phyloP scores from a whole-genome alignment of 2,113 vertebrate genomes.

The Cephalopterus ornatus region DNA sequence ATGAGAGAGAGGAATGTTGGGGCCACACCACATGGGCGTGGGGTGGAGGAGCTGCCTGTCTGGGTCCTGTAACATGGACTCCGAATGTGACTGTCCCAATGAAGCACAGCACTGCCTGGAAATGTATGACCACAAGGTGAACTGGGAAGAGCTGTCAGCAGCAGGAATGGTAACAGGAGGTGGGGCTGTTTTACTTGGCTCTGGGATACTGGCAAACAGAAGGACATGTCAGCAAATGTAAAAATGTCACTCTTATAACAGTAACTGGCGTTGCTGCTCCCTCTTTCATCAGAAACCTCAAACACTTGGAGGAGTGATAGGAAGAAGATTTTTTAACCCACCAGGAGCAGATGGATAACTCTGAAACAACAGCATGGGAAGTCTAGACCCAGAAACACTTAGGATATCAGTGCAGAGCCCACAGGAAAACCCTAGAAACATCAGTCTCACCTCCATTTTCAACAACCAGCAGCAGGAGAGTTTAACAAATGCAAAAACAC shows the following conservation, averaged over 20 bases:
- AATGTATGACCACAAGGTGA: neutral
- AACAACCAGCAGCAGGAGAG: neutral
- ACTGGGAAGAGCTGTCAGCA: neutral
- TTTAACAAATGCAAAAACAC: neutral
- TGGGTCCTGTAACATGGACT: neutral
- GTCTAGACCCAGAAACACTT: neutral
- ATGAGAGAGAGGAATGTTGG: accelerated
- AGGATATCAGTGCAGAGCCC: neutral
- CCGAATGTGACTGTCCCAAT: neutral
- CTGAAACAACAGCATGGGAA: neutral
- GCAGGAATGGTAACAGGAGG: neutral
- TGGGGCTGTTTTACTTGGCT: conserved; percentile 34
- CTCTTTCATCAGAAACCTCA: neutral
- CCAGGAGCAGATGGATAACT: neutral
- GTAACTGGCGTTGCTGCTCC: neutral
- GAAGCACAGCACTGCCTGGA: neutral
- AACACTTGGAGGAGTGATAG: neutral
- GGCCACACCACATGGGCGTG: neutral
- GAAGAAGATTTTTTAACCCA: neutral
- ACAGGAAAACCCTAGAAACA: neutral
- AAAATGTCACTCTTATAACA: neutral
- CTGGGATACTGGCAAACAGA: neutral
- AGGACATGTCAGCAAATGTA: neutral
- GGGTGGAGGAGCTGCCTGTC: neutral
- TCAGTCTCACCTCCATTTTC: neutral